A percentile compares a stretch with the other conserved stretches of the same genome.
These are phyloP conservation scores for Arvicola amphibius DNA, from an alignment of 2,797 vertebrate species.

Conservation along the genomic window DNA sequence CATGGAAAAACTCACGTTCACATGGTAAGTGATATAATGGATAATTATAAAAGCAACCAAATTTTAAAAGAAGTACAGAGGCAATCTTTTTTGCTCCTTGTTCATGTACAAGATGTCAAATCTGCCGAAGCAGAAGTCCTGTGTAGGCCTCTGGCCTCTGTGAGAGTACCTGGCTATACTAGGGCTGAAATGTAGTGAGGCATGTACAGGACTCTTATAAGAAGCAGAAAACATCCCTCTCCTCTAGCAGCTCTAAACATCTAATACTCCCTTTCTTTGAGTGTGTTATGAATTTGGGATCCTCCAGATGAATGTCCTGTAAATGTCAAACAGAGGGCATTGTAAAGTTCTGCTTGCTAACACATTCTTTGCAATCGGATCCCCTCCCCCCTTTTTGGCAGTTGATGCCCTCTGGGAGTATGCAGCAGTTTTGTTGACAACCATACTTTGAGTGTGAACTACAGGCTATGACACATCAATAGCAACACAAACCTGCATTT, in stretches of 20 bases:
- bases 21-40: not conserved
- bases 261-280: conserved; percentile 58
- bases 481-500: conserved; percentile 40
- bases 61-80: not conserved
- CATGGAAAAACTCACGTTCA: not conserved
- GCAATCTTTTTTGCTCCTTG: not conserved
- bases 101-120: not conserved
- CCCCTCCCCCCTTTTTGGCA: not conserved
- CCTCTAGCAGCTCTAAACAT: conserved; percentile 62
- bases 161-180: conserved; percentile 33
- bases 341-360: not conserved
- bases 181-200: not conserved
- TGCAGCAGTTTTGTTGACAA: conserved; percentile 48
- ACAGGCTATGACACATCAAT: conserved; percentile 35
- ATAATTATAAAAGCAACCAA: not conserved
- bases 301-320: conserved; percentile 59
- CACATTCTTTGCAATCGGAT: not conserved
- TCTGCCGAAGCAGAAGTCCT: not conserved
- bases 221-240: conserved; percentile 2
- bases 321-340: conserved; percentile 49
- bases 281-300: conserved; percentile 18
- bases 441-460: conserved; percentile 14
- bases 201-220: conserved; percentile 45
- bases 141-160: conserved; percentile 8
- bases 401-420: not conserved